Conservation (phyloP, 2,113 vertebrate species). For the Orthochromis malagaraziensis region DNA sequence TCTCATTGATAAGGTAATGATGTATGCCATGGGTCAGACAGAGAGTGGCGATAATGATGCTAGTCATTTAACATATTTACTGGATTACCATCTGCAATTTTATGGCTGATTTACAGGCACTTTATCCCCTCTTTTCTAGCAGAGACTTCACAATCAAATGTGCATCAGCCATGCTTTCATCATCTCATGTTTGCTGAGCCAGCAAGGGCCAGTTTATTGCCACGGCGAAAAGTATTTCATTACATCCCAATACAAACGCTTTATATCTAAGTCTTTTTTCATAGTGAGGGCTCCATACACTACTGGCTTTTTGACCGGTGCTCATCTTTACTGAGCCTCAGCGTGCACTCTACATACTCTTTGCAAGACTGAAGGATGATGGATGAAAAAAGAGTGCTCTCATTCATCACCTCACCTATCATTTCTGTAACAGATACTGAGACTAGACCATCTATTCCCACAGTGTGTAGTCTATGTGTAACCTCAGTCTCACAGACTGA, state of each 20-base stretch:
- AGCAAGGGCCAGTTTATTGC: conserved; percentile 51
- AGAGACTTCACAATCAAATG: conserved; percentile 62
- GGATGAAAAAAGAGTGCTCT: neutral
- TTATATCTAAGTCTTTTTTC: conserved; percentile 7
- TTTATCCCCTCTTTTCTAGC: conserved; percentile 56
- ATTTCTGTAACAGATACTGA: neutral
- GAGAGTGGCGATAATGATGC: conserved; percentile 54
- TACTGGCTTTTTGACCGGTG: neutral
- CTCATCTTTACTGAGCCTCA: neutral
- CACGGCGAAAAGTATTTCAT: conserved; percentile 10
- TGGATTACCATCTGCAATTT: conserved; percentile 74
- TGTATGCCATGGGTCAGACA: conserved; percentile 61
- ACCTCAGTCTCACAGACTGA: neutral
- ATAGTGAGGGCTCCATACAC: neutral
- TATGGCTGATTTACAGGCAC: conserved; percentile 70
- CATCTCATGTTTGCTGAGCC: conserved; percentile 52
- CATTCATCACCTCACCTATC: neutral
- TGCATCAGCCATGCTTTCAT: conserved; percentile 54
- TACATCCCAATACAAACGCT: neutral
- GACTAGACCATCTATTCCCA: neutral
- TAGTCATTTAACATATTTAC: conserved; percentile 70
- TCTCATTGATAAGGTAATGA: conserved; percentile 73
- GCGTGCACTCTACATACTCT: neutral
- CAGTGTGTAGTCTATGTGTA: neutral
- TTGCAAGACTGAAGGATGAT: neutral